Evolutionary conservation across 2,888 invertebrate species (phyloP).

Genomic region (Eilema caniola): DNA sequence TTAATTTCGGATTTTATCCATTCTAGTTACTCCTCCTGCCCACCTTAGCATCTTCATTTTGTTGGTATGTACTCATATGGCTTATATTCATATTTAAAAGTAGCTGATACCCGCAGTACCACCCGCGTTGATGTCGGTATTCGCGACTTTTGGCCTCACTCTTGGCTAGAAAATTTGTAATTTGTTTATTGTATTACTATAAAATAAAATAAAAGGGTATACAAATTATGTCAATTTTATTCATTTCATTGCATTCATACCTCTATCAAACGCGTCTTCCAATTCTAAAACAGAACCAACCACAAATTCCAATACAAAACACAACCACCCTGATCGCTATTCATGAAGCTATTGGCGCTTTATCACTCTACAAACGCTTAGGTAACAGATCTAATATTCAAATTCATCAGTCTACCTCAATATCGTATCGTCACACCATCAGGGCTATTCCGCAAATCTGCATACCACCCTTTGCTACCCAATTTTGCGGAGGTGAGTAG

Average conservation of each 20-base stretch:
- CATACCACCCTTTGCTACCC: conserved; percentile 47
- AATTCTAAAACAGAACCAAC: neutral
- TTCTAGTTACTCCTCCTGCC: no score
- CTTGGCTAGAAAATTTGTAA: no score
- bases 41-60: no score
- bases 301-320: neutral
- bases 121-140: no score
- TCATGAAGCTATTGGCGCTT: conserved; percentile 28
- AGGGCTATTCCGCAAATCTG: conserved; percentile 39
- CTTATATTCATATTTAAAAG: no score
- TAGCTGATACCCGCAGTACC: no score
- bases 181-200: no score
- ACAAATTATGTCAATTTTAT: neutral
- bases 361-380: conserved; percentile 39
- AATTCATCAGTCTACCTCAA: conserved; percentile 47
- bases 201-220: no score
- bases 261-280: neutral
- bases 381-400: conserved; percentile 46
- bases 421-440: conserved; percentile 41
- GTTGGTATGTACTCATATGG: no score
- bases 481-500: conserved; percentile 46
- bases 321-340: conserved; percentile 16
- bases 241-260: neutral
- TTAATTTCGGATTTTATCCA: no score
- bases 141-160: no score